A percentile compares a stretch with the other conserved stretches of the same genome.
Evolutionary conservation across 1,140 invertebrate genomes (phyloP).

Genomic region (Zophobas atratus): DNA sequence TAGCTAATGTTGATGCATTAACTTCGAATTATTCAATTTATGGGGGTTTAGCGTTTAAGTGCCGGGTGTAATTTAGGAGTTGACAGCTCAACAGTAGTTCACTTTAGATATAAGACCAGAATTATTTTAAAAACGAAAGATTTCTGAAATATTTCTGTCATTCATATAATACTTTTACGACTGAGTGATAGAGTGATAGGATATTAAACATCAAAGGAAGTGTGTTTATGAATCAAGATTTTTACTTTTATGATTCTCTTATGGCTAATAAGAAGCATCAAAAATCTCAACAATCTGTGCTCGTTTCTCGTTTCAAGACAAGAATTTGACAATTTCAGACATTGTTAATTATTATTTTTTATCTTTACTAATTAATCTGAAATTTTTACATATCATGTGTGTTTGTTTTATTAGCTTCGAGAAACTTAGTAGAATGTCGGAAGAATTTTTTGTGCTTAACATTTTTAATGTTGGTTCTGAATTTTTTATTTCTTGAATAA

Average conservation of each 20-base stretch:
- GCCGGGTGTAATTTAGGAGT: conserved; percentile 6
- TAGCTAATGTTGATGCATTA: conserved; percentile 11
- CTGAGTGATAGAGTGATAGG: conserved; percentile 2
- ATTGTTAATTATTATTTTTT: conserved; percentile 21
- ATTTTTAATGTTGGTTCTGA: neutral
- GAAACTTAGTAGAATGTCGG: neutral
- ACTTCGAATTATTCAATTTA: conserved; percentile 28
- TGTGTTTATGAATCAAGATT: neutral
- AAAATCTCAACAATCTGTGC: conserved; percentile 4
- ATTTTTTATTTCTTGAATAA: conserved; percentile 5
- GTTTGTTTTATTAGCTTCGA: neutral
- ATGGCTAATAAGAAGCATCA: conserved; percentile 1
- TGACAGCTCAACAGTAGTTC: conserved; percentile 16
- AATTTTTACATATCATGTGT: neutral
- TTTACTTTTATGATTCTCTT: conserved; percentile 12
- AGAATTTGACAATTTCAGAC: conserved; percentile 14
- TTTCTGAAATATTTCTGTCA: conserved; percentile 1
- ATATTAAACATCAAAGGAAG: conserved; percentile 10
- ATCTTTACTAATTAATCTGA: conserved; percentile 15
- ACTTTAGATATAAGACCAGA: neutral
- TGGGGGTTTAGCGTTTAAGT: conserved; percentile 19
- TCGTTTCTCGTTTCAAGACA: neutral
- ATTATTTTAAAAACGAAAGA: neutral
- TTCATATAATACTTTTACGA: conserved; percentile 6
- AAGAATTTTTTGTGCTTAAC: neutral